A percentile compares a stretch with the other conserved stretches of the same genome.
phyloP scores from a whole-genome alignment of 1,140 invertebrate species.

The Drosophila takahashii region DNA sequence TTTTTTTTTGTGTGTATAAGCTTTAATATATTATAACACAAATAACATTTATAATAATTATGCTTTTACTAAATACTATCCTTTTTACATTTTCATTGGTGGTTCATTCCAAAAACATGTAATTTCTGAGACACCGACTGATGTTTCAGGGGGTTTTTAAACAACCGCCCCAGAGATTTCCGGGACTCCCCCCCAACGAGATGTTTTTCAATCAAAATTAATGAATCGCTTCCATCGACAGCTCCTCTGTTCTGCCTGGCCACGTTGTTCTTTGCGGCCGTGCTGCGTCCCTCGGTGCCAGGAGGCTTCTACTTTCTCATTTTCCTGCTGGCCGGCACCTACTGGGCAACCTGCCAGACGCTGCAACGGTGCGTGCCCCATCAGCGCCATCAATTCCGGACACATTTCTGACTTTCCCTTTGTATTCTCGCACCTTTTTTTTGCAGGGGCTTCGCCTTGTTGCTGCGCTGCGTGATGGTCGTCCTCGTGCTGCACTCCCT shows the following conservation, averaged over 20 bases:
- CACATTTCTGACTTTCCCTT: slow-evolving; percentile 25
- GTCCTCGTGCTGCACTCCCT: slow-evolving; percentile 91
- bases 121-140: neutral
- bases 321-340: slow-evolving; percentile 93
- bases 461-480: slow-evolving; percentile 90
- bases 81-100: too few species aligned
- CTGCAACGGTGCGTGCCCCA: slow-evolving; percentile 85
- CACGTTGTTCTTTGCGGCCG: slow-evolving; percentile 91
- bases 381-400: slow-evolving; percentile 24
- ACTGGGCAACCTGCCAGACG: slow-evolving; percentile 94
- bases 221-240: slow-evolving; percentile 66
- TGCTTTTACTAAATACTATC: too few species aligned
- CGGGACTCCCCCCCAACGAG: neutral
- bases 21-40: too few species aligned
- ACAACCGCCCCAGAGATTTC: neutral
- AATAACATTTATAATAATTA: too few species aligned
- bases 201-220: slow-evolving; percentile 15
- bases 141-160: neutral
- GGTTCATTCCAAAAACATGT: too few species aligned
- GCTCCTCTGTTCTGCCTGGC: slow-evolving; percentile 90
- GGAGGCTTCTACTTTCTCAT: slow-evolving; percentile 94
- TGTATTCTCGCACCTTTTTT: slow-evolving; percentile 30
- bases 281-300: slow-evolving; percentile 91
- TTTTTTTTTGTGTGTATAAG: too few species aligned
- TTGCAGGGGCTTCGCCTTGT: slow-evolving; percentile 88